These are phyloP conservation scores for Cephus rjabovi DNA, from an alignment of 2,888 invertebrate genomes.

Conservation along the genomic window DNA sequence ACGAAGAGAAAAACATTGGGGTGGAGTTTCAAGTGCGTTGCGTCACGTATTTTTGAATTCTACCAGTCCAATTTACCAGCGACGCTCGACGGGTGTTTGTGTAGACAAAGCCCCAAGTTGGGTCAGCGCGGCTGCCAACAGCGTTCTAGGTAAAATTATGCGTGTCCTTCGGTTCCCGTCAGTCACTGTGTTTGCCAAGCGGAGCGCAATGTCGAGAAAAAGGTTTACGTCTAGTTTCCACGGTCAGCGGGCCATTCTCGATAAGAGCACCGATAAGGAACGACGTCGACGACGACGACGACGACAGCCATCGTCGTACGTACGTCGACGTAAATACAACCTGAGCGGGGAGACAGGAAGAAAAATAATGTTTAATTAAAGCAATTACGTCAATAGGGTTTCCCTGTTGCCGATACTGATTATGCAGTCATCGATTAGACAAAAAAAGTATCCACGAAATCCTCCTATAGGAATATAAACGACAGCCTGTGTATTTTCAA, in stretches of 20 bases:
- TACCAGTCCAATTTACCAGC: not conserved
- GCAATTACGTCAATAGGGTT: not conserved
- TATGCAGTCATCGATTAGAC: not conserved
- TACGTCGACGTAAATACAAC: not conserved
- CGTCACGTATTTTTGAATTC: conserved; percentile 3
- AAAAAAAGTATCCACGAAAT: no score
- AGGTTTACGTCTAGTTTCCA: not conserved
- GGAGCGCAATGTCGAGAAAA: conserved; percentile 31
- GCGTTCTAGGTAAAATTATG: not conserved
- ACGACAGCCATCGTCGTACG: not conserved
- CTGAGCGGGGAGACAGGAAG: not conserved
- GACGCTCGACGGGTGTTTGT: not conserved
- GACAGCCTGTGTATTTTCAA: not conserved
- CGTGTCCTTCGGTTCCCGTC: conserved; percentile 40
- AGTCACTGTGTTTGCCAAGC: conserved; percentile 43
- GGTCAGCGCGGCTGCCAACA: not conserved
- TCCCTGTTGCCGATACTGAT: not conserved
- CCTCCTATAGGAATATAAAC: not conserved
- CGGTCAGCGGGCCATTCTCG: not conserved
- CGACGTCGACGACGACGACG: not conserved
- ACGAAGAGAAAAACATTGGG: not conserved
- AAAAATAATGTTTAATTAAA: not conserved
- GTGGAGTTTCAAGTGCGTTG: not conserved
- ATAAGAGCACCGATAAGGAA: not conserved
- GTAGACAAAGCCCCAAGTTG: not conserved